A percentile compares a stretch with the other conserved stretches of the same genome.
These are phyloP conservation scores for Tinamus guttatus DNA, from an alignment of 2,113 vertebrate species.

Conservation along the genomic window DNA sequence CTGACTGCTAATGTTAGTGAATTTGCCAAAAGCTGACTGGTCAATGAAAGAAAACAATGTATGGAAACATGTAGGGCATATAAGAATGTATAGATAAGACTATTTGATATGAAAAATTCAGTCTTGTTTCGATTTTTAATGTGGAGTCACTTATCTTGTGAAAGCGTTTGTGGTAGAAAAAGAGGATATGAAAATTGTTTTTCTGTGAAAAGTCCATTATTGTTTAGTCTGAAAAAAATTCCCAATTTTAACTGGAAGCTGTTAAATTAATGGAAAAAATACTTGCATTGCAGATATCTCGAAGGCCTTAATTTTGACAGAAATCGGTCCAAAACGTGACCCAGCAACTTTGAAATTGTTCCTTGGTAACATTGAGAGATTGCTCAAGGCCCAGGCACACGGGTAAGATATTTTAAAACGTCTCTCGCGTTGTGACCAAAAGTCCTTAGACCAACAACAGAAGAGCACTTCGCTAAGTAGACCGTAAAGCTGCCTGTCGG, in stretches of 20 bases:
- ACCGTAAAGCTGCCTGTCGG: background rate
- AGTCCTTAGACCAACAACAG: rapidly evolving
- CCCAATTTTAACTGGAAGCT: background rate
- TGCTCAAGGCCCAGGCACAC: conserved; percentile 84
- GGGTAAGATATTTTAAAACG: conserved; percentile 76
- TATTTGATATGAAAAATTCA: background rate
- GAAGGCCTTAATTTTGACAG: conserved; percentile 88
- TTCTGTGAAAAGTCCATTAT: background rate
- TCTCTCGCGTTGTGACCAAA: background rate
- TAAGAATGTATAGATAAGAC: background rate
- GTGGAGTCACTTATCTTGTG: background rate
- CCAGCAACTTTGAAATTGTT: conserved; percentile 85
- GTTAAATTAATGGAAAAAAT: conserved; percentile 34
- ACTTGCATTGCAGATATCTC: conserved; percentile 81
- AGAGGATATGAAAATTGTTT: background rate
- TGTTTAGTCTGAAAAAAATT: background rate
- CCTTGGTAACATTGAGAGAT: conserved; percentile 85
- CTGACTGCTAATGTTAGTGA: background rate
- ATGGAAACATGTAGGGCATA: background rate
- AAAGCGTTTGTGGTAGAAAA: background rate
- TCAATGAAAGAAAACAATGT: background rate
- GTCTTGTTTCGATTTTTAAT: background rate
- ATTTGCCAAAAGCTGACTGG: background rate
- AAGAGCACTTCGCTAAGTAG: background rate
- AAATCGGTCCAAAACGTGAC: conserved; percentile 88